Evolutionary conservation across 2,113 vertebrate species (phyloP).

Genomic region (Fulica atra): DNA sequence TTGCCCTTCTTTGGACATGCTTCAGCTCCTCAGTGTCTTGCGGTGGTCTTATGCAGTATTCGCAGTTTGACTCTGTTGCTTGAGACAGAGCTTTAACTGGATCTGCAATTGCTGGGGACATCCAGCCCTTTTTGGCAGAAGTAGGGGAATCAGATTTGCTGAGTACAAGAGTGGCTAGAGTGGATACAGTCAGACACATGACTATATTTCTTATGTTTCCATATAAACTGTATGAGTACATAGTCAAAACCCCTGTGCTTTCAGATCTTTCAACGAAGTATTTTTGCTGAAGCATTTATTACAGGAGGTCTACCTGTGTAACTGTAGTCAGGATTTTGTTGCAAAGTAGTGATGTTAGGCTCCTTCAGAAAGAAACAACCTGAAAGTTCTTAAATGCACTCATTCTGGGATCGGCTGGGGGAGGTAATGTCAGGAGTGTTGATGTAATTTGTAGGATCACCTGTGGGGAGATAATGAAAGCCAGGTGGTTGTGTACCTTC

Average conservation of each 20-base stretch:
- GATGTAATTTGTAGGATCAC: not conserved
- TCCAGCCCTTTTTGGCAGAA: not conserved
- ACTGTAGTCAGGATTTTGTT: not conserved
- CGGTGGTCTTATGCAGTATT: accelerated
- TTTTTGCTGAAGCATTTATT: not conserved
- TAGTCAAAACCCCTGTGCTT: not conserved
- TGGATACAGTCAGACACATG: not conserved
- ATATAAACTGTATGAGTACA: not conserved
- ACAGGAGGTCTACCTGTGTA: not conserved
- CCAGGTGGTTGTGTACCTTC: not conserved
- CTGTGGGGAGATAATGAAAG: not conserved
- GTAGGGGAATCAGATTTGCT: not conserved
- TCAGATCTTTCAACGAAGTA: not conserved
- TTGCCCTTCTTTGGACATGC: not conserved
- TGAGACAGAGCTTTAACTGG: not conserved
- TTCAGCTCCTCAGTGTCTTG: not conserved
- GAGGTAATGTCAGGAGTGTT: not conserved
- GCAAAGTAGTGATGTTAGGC: not conserved
- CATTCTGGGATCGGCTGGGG: not conserved
- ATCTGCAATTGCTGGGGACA: not conserved
- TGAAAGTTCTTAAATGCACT: not conserved
- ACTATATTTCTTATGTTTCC: not conserved
- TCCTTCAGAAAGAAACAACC: not conserved
- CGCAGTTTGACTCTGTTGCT: not conserved
- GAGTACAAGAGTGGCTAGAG: not conserved